A percentile compares a stretch with the other conserved stretches of the same genome.
These are phyloP conservation scores for Chloropsis cyanopogon DNA, from an alignment of 2,113 vertebrate species.

Conservation along the genomic window DNA sequence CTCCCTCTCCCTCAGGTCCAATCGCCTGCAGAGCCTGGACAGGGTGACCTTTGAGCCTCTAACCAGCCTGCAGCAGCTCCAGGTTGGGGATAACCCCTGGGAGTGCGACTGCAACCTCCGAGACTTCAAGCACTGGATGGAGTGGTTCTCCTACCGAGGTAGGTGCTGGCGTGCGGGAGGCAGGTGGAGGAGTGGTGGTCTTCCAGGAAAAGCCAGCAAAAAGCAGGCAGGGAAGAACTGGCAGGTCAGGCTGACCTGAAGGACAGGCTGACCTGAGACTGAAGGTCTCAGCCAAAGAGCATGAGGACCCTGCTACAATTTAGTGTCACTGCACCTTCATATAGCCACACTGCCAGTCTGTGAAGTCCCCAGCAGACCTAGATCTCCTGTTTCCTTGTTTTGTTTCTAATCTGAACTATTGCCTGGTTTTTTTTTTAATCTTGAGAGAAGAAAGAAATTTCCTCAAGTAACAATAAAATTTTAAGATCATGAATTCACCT, in stretches of 20 bases:
- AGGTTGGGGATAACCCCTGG: conserved; percentile 95
- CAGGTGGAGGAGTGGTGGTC: background rate
- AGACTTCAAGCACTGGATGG: conserved; percentile 98
- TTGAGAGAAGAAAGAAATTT: background rate
- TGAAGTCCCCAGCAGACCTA: background rate
- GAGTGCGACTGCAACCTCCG: conserved; percentile 97
- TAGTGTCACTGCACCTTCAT: background rate
- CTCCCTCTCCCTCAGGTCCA: conserved; percentile 90
- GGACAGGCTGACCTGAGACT: background rate
- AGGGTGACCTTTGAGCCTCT: conserved; percentile 94
- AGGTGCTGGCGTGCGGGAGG: background rate
- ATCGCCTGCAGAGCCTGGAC: conserved; percentile 90
- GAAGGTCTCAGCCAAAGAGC: background rate
- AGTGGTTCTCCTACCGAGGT: conserved; percentile 99
- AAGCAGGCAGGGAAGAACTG: background rate
- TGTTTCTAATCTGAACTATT: background rate
- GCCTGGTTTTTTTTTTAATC: background rate
- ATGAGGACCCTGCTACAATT: background rate
- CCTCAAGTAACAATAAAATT: background rate
- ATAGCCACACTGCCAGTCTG: background rate
- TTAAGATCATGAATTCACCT: background rate
- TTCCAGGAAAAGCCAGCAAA: background rate
- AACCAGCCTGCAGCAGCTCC: conserved; percentile 86
- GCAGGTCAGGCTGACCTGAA: background rate
- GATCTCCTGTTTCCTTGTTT: background rate